Evolutionary conservation across 2,888 invertebrate genomes (phyloP), one percentile per base, ranked within the genome.

Genomic region (Ferrisia virgata): DNA sequence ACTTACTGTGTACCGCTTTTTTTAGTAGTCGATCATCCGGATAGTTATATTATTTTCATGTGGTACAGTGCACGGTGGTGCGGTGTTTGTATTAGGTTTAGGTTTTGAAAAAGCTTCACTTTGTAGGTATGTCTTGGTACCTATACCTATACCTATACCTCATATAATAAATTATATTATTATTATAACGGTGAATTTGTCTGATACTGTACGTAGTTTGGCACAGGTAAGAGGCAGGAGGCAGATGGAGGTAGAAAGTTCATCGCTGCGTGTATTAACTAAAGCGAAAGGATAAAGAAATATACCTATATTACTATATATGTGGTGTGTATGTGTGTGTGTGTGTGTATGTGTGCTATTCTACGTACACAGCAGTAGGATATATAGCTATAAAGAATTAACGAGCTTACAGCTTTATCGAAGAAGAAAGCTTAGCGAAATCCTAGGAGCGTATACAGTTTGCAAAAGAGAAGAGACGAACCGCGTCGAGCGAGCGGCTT

Each of bases 361-460:
- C n/a, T n/a, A n/a, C n/a, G n/a, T n/a, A n/a, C n/a, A n/a, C n/a
- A n/a, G n/a, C n/a, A n/a, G n/a, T 33, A 72, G n/a, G 15, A 8
- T 33, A 72, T 72, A 72, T 33, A 72, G 72, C 72, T 72, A 72
- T 72, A 72, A 31, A 33, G 72, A 72, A 72, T 72, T 72, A 72
- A 72, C 72, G 72, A 72, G 72, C 72, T 72, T 36, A 33, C 72
- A 31, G 72, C 72, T 72, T 72, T 72, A 72, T 72, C 72, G 72
- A 33, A 33, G 72, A 72, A 72, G 72, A 72, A 72, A 72, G 72
- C 72, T 72, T 72, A 72, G 72, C n/a, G 72, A 72, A 72, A 72
- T 72, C 72, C 72, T 72, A 33, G n/a, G n/a, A n/a, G 58, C 58
- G 58, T 25, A 25, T 9, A 11, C 58, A 25, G 58, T 28, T 36